Evolutionary conservation across 1,140 invertebrate genomes (phyloP).

Genomic region (Pararge aegeria): DNA sequence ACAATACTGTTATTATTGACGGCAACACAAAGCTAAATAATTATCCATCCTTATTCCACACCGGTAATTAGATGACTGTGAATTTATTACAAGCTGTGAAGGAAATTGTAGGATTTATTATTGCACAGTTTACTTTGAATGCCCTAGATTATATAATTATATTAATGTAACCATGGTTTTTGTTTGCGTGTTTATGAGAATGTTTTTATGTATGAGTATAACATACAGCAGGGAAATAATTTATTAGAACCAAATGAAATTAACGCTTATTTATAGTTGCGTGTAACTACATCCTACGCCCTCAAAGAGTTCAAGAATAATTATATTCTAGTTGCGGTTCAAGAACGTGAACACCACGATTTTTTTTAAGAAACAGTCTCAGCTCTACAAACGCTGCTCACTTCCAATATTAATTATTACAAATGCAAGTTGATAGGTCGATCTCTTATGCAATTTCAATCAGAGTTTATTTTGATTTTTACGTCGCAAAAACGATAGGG

Average conservation of each 20-base stretch:
- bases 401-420: no score
- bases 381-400: no score
- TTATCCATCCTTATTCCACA: neutral
- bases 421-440: no score
- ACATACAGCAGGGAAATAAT: neutral
- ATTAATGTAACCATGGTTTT: neutral
- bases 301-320: no score
- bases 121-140: neutral
- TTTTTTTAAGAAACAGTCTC: no score
- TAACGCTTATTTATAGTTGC: neutral
- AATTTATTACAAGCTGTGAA: neutral
- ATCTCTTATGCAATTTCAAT: no score
- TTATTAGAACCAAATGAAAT: neutral
- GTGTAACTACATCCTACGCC: neutral
- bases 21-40: slow-evolving; percentile 1
- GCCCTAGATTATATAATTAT: neutral
- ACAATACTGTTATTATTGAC: slow-evolving; percentile 6
- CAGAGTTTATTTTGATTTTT: no score
- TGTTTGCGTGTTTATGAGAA: neutral
- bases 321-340: no score
- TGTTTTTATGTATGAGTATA: neutral
- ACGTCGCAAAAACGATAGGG: no score
- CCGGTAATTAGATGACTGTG: neutral
- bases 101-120: slow-evolving; percentile 1
- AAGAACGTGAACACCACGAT: no score